Percentiles rank a stretch among this genome's conserved stretches.
Conservation (phyloP, 2,113 vertebrate genomes). For the Hystrix brachyura region DNA sequence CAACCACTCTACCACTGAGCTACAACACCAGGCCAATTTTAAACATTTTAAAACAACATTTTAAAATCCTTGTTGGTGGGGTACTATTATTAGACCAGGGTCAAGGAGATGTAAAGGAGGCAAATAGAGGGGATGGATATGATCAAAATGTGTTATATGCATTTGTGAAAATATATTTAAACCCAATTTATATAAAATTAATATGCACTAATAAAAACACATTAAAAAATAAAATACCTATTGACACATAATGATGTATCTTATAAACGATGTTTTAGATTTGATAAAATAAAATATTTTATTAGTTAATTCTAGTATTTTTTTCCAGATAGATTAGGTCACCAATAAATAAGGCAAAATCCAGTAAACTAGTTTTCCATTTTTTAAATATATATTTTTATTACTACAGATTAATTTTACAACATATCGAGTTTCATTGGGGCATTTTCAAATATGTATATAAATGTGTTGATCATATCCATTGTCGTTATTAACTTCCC, state of each 20-base stretch:
- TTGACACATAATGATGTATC: background rate
- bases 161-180: background rate
- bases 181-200: background rate
- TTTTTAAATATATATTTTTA: background rate
- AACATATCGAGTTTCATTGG: background rate
- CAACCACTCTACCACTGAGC: background rate
- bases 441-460: background rate
- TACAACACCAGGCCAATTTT: background rate
- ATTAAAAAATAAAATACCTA: background rate
- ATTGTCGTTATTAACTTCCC: background rate
- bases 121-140: background rate
- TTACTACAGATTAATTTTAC: background rate
- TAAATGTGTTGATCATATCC: background rate
- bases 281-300: constrained; percentile 38
- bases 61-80: background rate
- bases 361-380: constrained; percentile 9
- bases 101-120: background rate
- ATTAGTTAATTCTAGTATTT: background rate
- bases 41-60: background rate
- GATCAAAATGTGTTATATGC: background rate
- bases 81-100: background rate
- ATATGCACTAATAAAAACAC: background rate
- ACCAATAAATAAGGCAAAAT: background rate
- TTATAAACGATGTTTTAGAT: background rate
- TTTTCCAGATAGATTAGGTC: constrained; percentile 41